A percentile compares a stretch with the other conserved stretches of the same genome.
Evolutionary conservation across 2,888 invertebrate species (phyloP).

Genomic region (Andrena hattorfiana): DNA sequence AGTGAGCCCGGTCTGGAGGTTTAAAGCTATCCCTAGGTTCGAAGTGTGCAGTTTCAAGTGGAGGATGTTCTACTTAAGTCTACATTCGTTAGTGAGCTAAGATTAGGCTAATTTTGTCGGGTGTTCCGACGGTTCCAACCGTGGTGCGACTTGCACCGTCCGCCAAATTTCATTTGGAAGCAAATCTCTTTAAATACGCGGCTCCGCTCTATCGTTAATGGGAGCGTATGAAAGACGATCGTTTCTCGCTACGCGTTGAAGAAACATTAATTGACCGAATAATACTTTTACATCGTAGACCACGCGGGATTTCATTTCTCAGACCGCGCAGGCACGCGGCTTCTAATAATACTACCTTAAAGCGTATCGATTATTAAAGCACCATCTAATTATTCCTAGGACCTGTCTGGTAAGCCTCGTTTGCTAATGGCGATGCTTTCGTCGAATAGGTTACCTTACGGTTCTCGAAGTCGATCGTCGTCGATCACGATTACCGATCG

Average conservation of each 20-base stretch:
- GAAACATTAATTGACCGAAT: conserved; percentile 52
- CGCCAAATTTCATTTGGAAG: background rate
- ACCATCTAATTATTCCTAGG: conserved; percentile 76
- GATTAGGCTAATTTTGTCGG: conserved; percentile 7
- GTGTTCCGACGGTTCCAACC: background rate
- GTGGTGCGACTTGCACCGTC: background rate
- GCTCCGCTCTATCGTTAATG: conserved; percentile 18
- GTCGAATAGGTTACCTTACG: conserved; percentile 39
- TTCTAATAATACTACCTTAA: conserved; percentile 70
- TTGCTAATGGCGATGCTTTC: conserved; percentile 10
- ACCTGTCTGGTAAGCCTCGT: conserved; percentile 69
- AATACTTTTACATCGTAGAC: conserved; percentile 28
- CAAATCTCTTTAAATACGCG: conserved; percentile 6
- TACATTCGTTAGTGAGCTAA: conserved; percentile 25
- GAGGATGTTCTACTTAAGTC: background rate
- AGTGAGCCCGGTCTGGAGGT: background rate
- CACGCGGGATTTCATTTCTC: conserved; percentile 4
- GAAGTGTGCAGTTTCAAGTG: background rate
- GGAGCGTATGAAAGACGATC: conserved; percentile 35
- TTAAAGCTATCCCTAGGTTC: background rate
- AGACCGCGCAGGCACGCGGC: conserved; percentile 67
- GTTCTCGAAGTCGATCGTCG: conserved; percentile 67
- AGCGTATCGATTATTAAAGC: conserved; percentile 78
- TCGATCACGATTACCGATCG: conserved; percentile 66
- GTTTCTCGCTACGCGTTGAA: conserved; percentile 17